These are phyloP conservation scores for Pygoscelis antarcticus DNA, from an alignment of 2,113 vertebrate species.

Conservation along the genomic window DNA sequence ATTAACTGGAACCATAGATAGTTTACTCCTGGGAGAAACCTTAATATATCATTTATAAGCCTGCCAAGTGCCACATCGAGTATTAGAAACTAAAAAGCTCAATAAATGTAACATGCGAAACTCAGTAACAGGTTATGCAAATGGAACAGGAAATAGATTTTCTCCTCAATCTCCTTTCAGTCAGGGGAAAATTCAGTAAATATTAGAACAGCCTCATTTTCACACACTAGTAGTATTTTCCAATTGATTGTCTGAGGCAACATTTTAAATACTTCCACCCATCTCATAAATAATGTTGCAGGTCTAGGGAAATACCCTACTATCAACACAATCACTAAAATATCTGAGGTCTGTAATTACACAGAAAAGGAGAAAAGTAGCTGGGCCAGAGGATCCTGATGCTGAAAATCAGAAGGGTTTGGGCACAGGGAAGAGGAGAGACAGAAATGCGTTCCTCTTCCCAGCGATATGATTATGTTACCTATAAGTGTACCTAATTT, in stretches of 20 bases:
- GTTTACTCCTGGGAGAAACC: background rate
- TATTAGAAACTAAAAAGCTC: background rate
- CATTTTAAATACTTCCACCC: background rate
- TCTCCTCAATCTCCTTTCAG: background rate
- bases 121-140: background rate
- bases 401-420: background rate
- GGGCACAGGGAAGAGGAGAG: background rate
- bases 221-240: background rate
- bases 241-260: background rate
- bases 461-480: background rate
- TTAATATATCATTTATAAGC: background rate
- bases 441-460: background rate
- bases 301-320: background rate
- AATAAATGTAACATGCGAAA: background rate
- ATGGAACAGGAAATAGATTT: background rate
- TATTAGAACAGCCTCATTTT: background rate
- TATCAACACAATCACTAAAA: background rate
- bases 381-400: background rate
- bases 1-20: conserved; percentile 20
- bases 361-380: background rate
- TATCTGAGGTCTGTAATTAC: background rate
- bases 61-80: background rate
- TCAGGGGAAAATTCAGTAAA: background rate
- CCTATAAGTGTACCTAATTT: background rate
- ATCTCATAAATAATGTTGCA: background rate